phyloP scores from a whole-genome alignment of 2,888 invertebrate genomes.

The Drosophila emarginata region DNA sequence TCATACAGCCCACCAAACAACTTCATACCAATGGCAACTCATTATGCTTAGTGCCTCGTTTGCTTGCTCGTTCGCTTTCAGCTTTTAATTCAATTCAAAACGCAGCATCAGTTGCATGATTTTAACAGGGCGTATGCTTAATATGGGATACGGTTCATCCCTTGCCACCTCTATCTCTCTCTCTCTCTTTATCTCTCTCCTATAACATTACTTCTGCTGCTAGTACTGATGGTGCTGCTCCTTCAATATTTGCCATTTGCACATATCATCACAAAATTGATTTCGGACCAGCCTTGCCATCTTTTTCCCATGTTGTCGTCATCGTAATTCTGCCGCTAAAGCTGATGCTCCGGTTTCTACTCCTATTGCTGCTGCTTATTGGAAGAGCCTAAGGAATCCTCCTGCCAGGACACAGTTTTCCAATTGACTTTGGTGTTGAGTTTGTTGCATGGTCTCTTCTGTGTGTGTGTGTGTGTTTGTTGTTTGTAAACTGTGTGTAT shows the following conservation, averaged over 20 bases:
- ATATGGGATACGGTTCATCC: conserved; percentile 26
- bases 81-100: conserved; percentile 58
- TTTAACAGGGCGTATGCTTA: conserved; percentile 36
- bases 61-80: conserved; percentile 35
- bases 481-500: conserved; percentile 28
- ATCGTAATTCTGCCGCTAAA: not conserved
- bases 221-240: conserved; percentile 16
- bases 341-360: not conserved
- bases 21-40: conserved; percentile 44
- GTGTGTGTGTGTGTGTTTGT: not conserved
- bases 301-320: not conserved
- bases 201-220: too few relatives aligned
- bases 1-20: conserved; percentile 16
- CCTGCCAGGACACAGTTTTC: conserved; percentile 4
- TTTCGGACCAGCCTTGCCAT: conserved; percentile 29
- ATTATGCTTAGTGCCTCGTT: conserved; percentile 51
- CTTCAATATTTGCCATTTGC: conserved; percentile 41
- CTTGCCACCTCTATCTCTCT: not conserved
- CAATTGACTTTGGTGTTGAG: conserved; percentile 33
- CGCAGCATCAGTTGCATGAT: conserved; percentile 24
- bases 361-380: not conserved
- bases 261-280: conserved; percentile 44
- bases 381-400: not conserved
- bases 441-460: not conserved
- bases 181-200: too few relatives aligned